Base-by-base conservation (phyloP, 2,888 invertebrate species). In the Phrixothrix hirtus region DNA sequence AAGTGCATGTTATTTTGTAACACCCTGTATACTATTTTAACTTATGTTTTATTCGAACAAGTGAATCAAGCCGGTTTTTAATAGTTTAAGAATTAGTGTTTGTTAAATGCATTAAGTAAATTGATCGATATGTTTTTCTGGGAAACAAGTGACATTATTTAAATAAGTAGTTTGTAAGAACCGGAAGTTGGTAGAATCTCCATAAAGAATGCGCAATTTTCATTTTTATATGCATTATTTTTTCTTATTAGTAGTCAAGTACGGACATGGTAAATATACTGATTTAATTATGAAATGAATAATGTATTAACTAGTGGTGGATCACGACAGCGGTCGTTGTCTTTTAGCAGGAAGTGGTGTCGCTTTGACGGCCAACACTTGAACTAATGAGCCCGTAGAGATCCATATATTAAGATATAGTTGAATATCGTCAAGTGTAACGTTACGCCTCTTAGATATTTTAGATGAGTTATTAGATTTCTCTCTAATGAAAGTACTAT, bases 321-420 rank as follows among this genome's bases (percentile, higher is more conserved):
- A 60, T 49, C 58, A 58, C 58, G 58, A 62, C 61, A 59, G 58
- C 66, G 68, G 68, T 67, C 68, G 67, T 68, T 68, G 67, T 69
- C 67, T 67, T 62, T 61, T 53, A 61, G 61, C 67, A 64, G 68
- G 68, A 68, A 68, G 65, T 60, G 57, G 62, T 65, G 67, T 64
- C 66, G 64, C 65, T 66, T 66, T 66, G 67, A 63, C 65, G 68
- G 65, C 61, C 65, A 68, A 63, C 63, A 65, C 66, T 66, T 59
- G 66, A 67, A 66, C 68, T 68, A 68, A 68, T 67, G 66, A 69
- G 66, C 60, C 55, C 53, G 61, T 57, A 57, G 65, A 67, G 67
- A 63, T 67, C 66, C 67, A 68, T 60, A 69, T 62, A 63, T 63
- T 63, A 63, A 63, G 63, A 63, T 63, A 61, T 58, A 47, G 44